Evolutionary conservation across 2,113 vertebrate genomes (phyloP).

Genomic region (Tauraco erythrolophus): DNA sequence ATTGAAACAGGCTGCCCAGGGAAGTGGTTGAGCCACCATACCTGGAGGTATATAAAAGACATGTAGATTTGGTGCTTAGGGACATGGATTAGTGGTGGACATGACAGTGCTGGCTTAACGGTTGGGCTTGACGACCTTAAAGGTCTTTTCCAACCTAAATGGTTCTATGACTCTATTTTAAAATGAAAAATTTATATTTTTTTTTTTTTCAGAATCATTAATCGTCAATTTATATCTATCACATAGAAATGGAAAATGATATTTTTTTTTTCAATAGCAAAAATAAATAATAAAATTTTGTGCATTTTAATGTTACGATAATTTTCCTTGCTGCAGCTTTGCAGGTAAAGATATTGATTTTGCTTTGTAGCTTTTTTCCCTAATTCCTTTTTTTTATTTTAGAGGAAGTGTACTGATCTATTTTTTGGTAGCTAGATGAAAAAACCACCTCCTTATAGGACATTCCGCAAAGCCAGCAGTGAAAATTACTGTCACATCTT

Average conservation of each 20-base stretch:
- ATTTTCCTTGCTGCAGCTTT: not conserved
- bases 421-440: not conserved
- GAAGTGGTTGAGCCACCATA: no score
- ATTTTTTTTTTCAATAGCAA: not conserved
- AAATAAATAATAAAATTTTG: not conserved
- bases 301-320: not conserved
- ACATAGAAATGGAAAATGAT: not conserved
- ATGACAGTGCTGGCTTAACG: no score
- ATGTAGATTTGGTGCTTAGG: no score
- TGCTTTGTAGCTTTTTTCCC: not conserved
- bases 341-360: not conserved
- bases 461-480: not conserved
- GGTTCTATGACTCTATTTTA: no score
- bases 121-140: no score
- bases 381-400: not conserved
- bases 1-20: no score
- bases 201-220: not conserved
- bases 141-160: no score
- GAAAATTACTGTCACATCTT: not conserved
- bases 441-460: no score
- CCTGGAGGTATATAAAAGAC: no score
- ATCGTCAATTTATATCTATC: not conserved
- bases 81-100: no score
- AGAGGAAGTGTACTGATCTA: not conserved
- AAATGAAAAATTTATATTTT: not conserved